Conservation (phyloP, 1,140 invertebrate species). For the Chironomus tepperi region DNA sequence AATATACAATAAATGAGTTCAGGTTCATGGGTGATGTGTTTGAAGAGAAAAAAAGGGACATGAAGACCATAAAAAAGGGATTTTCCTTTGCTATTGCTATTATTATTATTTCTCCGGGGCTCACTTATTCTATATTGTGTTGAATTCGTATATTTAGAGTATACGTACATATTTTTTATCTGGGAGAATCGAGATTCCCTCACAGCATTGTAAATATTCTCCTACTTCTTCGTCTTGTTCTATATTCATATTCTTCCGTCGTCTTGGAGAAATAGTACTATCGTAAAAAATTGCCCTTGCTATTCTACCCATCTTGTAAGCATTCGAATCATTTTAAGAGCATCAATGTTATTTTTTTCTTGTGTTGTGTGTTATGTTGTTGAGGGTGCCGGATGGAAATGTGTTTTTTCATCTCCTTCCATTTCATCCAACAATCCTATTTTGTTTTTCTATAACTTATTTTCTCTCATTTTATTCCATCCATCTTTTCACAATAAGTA, state of each 20-base stretch:
- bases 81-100: constrained; percentile 16
- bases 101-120: constrained; percentile 18
- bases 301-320: background rate
- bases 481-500: background rate
- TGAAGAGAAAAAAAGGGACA: background rate
- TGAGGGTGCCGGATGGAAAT: constrained; percentile 23
- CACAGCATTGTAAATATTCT: background rate
- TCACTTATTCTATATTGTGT: background rate
- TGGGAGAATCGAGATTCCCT: background rate
- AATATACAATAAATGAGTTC: background rate
- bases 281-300: background rate
- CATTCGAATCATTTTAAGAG: background rate
- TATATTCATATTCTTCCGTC: background rate
- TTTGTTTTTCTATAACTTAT: background rate
- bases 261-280: background rate
- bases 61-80: constrained; percentile 19
- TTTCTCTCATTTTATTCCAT: background rate
- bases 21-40: constrained; percentile 6
- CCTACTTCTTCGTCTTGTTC: background rate
- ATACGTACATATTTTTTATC: background rate
- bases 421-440: background rate
- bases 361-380: background rate
- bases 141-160: background rate
- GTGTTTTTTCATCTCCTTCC: constrained; percentile 10
- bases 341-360: background rate